A percentile compares a stretch with the other conserved stretches of the same genome.
Evolutionary conservation across 1,140 invertebrate species (phyloP).

Genomic region (Drosophila rhopaloa): DNA sequence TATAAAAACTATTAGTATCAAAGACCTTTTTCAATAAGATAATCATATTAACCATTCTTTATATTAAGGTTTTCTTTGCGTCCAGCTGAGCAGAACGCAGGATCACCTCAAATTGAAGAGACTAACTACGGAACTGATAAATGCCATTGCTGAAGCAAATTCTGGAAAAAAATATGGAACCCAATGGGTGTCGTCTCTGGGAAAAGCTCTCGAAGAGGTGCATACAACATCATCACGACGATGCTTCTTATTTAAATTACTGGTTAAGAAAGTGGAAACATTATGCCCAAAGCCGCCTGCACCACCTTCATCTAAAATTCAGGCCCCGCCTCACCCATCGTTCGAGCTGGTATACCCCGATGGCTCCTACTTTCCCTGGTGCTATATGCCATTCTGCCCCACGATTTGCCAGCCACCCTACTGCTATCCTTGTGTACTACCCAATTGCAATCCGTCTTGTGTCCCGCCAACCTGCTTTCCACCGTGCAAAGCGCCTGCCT

Average conservation of each 20-base stretch:
- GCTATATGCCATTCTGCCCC: conserved; percentile 1
- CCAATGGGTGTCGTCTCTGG: background rate
- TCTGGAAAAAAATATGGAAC: background rate
- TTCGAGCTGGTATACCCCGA: background rate
- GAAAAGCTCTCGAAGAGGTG: conserved; percentile 2
- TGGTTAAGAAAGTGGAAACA: background rate
- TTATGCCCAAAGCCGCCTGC: background rate
- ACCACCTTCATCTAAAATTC: background rate
- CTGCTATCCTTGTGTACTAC: background rate
- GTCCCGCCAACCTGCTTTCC: background rate
- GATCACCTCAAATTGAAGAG: conserved; percentile 4
- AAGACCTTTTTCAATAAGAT: background rate
- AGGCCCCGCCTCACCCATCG: background rate
- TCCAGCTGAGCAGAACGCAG: too few species aligned
- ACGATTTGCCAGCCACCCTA: conserved; percentile 1
- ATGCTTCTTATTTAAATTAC: background rate
- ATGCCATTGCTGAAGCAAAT: conserved; percentile 9
- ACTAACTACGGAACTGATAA: background rate
- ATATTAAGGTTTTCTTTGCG: background rate
- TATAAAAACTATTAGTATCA: too few species aligned
- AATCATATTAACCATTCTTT: background rate
- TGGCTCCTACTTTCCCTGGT: conserved; percentile 5
- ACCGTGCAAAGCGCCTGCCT: background rate
- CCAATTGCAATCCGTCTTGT: background rate
- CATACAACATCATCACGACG: background rate